Evolutionary conservation across 2,113 vertebrate genomes (phyloP).

Genomic region (Mohoua ochrocephala): DNA sequence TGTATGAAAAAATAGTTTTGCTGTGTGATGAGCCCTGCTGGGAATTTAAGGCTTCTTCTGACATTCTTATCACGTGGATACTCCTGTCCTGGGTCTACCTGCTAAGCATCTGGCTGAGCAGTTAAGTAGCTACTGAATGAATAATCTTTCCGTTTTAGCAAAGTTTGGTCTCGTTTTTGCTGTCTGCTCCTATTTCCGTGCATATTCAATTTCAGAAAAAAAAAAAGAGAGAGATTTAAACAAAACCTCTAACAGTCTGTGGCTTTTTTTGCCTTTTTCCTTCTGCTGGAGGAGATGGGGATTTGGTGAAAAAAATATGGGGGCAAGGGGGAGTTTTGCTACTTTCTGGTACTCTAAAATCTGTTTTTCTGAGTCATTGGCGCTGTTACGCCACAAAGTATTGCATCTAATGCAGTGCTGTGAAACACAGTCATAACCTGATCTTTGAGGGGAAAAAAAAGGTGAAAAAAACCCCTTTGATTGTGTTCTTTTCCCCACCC

Average conservation of each 20-base stretch:
- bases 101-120: neutral
- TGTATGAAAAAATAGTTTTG: neutral
- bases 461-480: neutral
- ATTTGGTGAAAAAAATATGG: neutral
- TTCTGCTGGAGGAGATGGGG: neutral
- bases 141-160: neutral
- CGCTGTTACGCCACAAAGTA: rapidly evolving
- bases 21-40: neutral
- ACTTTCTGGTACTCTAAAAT: neutral
- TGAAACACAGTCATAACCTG: neutral
- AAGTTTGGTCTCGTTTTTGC: neutral
- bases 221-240: neutral
- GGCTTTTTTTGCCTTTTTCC: neutral
- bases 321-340: rapidly evolving
- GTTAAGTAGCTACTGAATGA: neutral
- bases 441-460: neutral
- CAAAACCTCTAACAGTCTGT: neutral
- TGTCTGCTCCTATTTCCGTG: neutral
- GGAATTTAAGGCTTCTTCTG: neutral
- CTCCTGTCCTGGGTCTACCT: neutral
- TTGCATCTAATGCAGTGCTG: rapidly evolving
- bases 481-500: neutral
- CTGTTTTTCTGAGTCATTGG: rapidly evolving
- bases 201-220: neutral
- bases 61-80: neutral